Evolutionary conservation across 2,113 vertebrate genomes (phyloP).

Genomic region (Bufo bufo): DNA sequence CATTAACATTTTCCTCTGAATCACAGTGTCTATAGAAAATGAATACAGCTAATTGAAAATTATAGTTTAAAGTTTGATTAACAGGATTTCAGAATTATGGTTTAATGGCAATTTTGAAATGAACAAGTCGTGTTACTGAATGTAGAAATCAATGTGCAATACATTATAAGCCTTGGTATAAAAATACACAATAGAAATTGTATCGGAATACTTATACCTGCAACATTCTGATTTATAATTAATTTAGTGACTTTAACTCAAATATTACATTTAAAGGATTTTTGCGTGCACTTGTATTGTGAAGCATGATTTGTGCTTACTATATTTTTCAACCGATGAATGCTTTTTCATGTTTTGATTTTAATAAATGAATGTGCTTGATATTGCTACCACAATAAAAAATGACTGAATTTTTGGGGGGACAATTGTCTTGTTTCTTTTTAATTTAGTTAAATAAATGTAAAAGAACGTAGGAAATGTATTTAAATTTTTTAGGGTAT

Average conservation of each 20-base stretch:
- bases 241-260: slow-evolving; percentile 24
- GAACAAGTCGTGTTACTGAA: not conserved
- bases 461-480: too few relatives aligned
- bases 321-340: slow-evolving; percentile 27
- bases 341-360: slow-evolving; percentile 44
- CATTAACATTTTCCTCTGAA: not conserved
- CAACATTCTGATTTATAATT: slow-evolving; percentile 13
- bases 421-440: not conserved
- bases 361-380: slow-evolving; percentile 41
- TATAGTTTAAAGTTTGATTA: not conserved
- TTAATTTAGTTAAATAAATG: not conserved
- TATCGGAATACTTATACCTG: not conserved
- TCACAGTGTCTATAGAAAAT: not conserved
- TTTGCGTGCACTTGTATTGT: slow-evolving; percentile 33
- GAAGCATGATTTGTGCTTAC: slow-evolving; percentile 46
- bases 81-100: not conserved
- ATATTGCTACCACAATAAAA: slow-evolving; percentile 44
- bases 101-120: not conserved
- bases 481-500: too few relatives aligned
- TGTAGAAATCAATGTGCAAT: slow-evolving; percentile 24
- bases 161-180: not conserved
- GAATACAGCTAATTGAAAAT: not conserved
- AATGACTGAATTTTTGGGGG: not conserved
- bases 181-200: not conserved
- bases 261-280: not conserved